Conservation (phyloP, 2,888 invertebrate species). For the Diarsia dahlii region DNA sequence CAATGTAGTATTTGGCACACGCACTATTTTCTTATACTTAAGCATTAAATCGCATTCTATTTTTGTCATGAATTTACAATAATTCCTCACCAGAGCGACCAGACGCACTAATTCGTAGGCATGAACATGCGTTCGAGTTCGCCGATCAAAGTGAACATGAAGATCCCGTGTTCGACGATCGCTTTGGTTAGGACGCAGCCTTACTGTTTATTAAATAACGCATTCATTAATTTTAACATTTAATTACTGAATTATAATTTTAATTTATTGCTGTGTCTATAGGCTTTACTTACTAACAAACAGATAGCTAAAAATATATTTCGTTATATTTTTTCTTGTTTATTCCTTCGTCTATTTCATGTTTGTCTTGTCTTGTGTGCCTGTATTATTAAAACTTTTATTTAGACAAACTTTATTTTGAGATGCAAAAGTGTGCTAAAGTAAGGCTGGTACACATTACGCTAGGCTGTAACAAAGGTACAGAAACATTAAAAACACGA, state of each 20-base stretch:
- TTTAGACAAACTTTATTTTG: not conserved
- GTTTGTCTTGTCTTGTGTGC: not conserved
- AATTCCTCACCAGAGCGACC: not conserved
- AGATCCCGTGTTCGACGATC: not conserved
- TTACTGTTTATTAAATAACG: not conserved
- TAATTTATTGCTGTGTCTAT: slow-evolving; percentile 60
- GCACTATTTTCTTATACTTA: not conserved
- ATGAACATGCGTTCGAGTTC: not conserved
- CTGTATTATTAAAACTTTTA: not conserved
- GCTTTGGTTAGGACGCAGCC: not conserved
- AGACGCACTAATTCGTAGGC: not conserved
- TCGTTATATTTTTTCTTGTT: slow-evolving; percentile 48
- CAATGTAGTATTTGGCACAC: slow-evolving; percentile 32
- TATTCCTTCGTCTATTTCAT: not conserved
- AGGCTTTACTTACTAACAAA: slow-evolving; percentile 46
- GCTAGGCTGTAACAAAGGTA: not conserved
- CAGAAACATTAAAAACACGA: too few species aligned
- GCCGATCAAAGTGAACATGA: not conserved
- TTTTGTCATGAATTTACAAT: slow-evolving; percentile 8
- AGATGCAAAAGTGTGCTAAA: not conserved
- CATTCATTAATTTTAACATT: slow-evolving; percentile 10
- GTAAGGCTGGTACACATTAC: not conserved
- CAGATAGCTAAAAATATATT: slow-evolving; percentile 43
- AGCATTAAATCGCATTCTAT: slow-evolving; percentile 1
- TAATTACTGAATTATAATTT: slow-evolving; percentile 12